Conservation (phyloP, 1,140 invertebrate species). For the Brachionus sp. region DNA sequence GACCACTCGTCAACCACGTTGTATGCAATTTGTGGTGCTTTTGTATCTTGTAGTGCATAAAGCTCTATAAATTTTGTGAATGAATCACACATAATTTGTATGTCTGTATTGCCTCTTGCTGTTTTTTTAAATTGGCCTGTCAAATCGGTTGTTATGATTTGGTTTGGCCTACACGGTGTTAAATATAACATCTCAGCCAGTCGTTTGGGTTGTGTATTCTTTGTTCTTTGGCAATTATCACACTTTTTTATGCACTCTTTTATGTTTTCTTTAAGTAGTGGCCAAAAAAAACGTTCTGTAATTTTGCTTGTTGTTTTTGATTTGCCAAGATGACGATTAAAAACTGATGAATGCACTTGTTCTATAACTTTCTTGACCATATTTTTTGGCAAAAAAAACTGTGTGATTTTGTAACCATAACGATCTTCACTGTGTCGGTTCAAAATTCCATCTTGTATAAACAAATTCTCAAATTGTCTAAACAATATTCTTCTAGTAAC, state of each 20-base stretch:
- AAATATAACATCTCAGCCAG: no score
- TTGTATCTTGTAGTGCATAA: background rate
- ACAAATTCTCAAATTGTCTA: constrained; percentile 8
- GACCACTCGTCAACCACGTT: no score
- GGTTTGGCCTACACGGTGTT: no score
- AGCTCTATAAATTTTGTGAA: background rate
- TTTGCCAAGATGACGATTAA: background rate
- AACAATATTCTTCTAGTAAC: background rate
- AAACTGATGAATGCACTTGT: background rate
- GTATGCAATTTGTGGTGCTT: background rate
- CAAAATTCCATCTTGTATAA: background rate
- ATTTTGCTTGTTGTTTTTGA: background rate
- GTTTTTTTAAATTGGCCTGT: background rate
- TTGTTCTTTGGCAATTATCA: no score
- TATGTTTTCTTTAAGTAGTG: background rate
- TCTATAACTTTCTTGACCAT: background rate
- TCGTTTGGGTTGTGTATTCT: no score
- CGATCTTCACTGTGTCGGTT: background rate
- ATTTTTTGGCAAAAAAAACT: background rate
- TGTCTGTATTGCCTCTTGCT: background rate
- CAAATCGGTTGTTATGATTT: no score
- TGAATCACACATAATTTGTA: background rate
- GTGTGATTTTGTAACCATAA: background rate
- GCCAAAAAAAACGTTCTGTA: background rate
- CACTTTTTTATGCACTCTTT: no score